phyloP scores from a whole-genome alignment of 2,797 vertebrate genomes.

The Perodicticus potto region DNA sequence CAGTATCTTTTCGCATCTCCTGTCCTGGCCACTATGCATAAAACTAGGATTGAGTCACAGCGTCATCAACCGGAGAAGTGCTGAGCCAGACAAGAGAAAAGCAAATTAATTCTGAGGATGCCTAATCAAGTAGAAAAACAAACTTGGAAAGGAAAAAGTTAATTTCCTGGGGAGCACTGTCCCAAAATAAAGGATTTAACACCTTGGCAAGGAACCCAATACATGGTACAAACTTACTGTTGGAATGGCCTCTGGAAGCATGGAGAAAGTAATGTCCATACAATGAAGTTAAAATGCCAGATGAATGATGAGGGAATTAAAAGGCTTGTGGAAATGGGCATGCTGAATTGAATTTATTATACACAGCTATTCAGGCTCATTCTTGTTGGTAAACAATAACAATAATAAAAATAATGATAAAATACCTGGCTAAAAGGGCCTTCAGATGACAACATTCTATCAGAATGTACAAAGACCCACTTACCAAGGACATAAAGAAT shows the following conservation, averaged over 20 bases:
- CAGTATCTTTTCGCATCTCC: background rate
- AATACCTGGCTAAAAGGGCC: background rate
- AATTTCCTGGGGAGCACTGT: background rate
- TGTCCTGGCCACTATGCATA: background rate
- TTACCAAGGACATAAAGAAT: background rate
- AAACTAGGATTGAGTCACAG: background rate
- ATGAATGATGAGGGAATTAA: background rate
- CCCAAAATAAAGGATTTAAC: background rate
- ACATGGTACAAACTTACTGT: background rate
- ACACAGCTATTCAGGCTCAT: background rate
- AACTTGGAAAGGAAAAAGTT: background rate
- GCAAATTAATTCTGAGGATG: background rate
- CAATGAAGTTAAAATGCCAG: background rate
- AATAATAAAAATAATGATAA: too few species aligned
- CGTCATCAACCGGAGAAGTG: background rate
- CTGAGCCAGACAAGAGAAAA: background rate
- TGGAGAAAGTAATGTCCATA: background rate
- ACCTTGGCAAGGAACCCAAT: background rate
- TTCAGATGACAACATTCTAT: background rate
- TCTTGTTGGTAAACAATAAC: too few species aligned
- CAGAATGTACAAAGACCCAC: background rate
- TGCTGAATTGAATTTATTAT: background rate
- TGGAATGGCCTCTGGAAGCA: background rate
- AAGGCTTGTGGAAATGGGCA: background rate
- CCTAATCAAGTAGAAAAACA: background rate